Evolutionary conservation across 2,797 vertebrate species (phyloP), one percentile per base, ranked within the genome.

Genomic region (Melanotaenia maccullochi): DNA sequence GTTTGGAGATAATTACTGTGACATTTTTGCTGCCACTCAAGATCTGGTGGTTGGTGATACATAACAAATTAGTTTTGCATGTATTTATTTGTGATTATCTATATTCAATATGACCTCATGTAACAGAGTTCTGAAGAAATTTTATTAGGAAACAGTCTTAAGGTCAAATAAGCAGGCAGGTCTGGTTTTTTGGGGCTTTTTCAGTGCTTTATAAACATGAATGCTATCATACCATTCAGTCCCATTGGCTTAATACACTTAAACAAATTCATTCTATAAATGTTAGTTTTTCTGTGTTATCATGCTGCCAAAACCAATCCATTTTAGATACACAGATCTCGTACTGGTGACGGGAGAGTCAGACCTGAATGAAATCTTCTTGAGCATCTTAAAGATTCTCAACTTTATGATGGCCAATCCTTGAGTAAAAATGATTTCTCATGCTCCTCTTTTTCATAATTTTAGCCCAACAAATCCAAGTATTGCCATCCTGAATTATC

Each of bases 11-110:
- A 60, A 51, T 60, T 68, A 57, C 66, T 8, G 58, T 36, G 47
- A 35, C 51, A 60, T 68, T 35, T 60, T 32, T 28, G 22, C 57
- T 68, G 57, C 57, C 66, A 30, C 56, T 68, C 66, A 60, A 38
- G 16, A 3, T 20, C 14, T 18, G 42, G 33, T 7, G 24, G 14
- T 22, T 52, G 44, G 51, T 9, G 54, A 32, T 35, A 20, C 51
- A 30, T 35, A 30, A 8, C 33, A 9, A 25, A 2, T 25, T 25
- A n/a, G 9, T 24, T 40, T 40, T 28, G 24, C 24, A n/a, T 47
- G 24, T 40, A 32, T 49, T 49, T n/a, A 51, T 52, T 33, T 69
- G 2, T 22, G 54, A 56, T 22, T 56, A n/a, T 51, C 1, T 47
- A 6, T 47, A 8, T 38, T 28, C 20, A 44, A 32, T 30, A 32